A percentile compares a stretch with the other conserved stretches of the same genome.
These are phyloP conservation scores for Myotis findleyi DNA, from an alignment of 2,797 vertebrate genomes.

Conservation along the genomic window DNA sequence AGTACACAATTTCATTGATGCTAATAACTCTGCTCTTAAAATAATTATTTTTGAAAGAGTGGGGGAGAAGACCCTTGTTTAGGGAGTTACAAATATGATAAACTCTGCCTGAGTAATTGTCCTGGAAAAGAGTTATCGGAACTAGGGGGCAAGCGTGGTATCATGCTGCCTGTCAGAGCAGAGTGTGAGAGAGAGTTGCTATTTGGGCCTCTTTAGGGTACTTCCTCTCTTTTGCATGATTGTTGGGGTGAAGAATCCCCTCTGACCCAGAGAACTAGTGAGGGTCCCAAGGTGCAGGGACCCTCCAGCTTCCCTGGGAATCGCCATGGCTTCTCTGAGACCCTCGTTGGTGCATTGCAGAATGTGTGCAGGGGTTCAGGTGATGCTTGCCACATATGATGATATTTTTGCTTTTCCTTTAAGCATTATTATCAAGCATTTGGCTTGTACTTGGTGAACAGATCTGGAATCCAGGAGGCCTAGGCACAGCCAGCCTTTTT, in stretches of 20 bases:
- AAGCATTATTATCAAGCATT: not conserved
- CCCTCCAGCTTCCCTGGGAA: not conserved
- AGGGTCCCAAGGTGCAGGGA: not conserved
- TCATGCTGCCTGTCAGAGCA: not conserved
- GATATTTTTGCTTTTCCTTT: not conserved
- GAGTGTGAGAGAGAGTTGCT: not conserved
- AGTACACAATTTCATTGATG: not conserved
- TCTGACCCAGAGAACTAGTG: not conserved
- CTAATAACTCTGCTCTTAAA: not conserved
- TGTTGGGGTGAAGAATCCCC: not conserved
- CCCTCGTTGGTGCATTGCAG: not conserved
- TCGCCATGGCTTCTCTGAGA: not conserved
- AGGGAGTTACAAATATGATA: not conserved
- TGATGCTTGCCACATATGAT: not conserved
- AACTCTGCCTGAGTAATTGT: not conserved
- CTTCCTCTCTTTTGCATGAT: no score
- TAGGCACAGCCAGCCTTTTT: not conserved
- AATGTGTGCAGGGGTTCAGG: not conserved
- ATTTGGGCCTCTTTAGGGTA: not conserved
- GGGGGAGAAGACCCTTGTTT: not conserved
- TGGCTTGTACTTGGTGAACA: not conserved
- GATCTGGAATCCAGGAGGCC: not conserved
- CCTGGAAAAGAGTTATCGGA: not conserved
- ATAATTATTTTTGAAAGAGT: not conserved
- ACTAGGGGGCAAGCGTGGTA: not conserved